phyloP scores from a whole-genome alignment of 2,888 invertebrate species.

The Synanthedon vespiformis region DNA sequence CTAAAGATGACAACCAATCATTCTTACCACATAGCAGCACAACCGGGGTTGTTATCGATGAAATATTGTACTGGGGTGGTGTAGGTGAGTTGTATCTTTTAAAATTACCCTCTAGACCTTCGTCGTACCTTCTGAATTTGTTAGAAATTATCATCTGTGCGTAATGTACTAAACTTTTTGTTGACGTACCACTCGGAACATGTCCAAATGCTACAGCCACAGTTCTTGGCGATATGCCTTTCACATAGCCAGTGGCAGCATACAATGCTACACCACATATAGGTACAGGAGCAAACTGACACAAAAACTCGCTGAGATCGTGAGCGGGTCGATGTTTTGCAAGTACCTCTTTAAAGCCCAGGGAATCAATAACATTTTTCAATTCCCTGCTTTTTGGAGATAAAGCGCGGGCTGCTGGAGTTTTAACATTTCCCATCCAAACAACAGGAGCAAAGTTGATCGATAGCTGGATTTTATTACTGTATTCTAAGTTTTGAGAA shows the following conservation, averaged over 20 bases:
- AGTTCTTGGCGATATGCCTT: conserved; percentile 59
- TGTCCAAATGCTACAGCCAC: conserved; percentile 66
- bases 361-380: conserved; percentile 27
- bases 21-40: conserved; percentile 49
- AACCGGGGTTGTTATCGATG: conserved; percentile 38
- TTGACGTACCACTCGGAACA: conserved; percentile 65
- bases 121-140: conserved; percentile 45
- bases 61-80: conserved; percentile 48
- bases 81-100: conserved; percentile 31
- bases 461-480: conserved; percentile 65
- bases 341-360: conserved; percentile 74
- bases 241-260: conserved; percentile 68
- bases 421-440: conserved; percentile 59
- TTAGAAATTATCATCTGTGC: conserved; percentile 54
- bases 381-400: conserved; percentile 19
- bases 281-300: conserved; percentile 41
- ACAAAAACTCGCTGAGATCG: conserved; percentile 39
- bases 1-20: conserved; percentile 73
- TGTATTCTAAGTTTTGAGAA: conserved; percentile 65
- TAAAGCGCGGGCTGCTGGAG: conserved; percentile 23
- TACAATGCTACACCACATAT: conserved; percentile 71
- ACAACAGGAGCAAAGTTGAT: conserved; percentile 73
- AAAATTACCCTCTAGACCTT: conserved; percentile 37
- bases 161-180: conserved; percentile 57
- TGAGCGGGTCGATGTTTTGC: conserved; percentile 62